Evolutionary conservation across 2,888 invertebrate genomes (phyloP), one percentile per base, ranked within the genome.

Genomic region (Amiota minor): DNA sequence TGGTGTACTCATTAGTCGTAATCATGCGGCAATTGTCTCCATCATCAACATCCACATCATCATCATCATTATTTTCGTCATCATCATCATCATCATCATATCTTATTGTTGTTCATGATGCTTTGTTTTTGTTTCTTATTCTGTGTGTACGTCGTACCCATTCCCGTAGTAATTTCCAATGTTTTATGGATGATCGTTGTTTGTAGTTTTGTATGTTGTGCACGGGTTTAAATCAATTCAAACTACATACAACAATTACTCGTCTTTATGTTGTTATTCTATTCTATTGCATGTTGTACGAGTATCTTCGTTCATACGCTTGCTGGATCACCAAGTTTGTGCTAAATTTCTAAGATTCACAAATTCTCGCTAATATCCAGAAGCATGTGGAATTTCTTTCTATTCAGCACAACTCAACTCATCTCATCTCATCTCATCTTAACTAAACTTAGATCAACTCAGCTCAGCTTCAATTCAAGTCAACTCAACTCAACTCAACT

Each of bases 21-120:
- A 85, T 83, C 80, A 83, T 80, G 78, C 77, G 72, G 74, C 84
- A 83, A 83, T 84, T 83, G 83, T 78, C 79, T 81, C 82, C 83
- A 83, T 85, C 85, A 81, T 70, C 76, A 78, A 81, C 80, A 79
- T 83, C 77, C 77, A 76, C 75, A 75, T 67, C 72, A 73, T 71
- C 75, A 73, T 65, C 3, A 23, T 23, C 23, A 23, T 23, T 3
- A 23, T 11, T 1, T 6, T 11, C 53, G 12, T 53, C 53, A n/a
- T 11, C 53, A 11, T 56, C 56, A 20, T 59, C 56, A 11, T 59
- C n/a, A 59, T 20, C 56, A 20, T 59, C 16, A 59, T 9, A 59
- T 59, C 11, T 59, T 20, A 18, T 59, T 59, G 11, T 16, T 10
- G n/a, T 53, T n/a, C 53, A n/a, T 35, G 35, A 35, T 35, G 70